Conservation (phyloP, 2,113 vertebrate genomes). For the Lycocorax pyrrhopterus region DNA sequence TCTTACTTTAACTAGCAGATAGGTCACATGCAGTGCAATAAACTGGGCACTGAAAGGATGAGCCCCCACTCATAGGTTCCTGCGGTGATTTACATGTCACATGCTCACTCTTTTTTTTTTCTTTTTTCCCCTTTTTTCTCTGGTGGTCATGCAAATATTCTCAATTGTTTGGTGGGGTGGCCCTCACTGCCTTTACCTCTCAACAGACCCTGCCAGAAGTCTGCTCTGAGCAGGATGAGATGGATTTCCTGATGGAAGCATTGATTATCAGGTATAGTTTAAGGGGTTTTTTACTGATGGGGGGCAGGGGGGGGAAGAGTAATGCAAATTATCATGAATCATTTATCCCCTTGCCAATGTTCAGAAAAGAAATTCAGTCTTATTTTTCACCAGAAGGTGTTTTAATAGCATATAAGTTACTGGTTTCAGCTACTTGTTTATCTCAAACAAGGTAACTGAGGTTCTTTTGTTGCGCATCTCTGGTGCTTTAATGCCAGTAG, state of each 20-base stretch:
- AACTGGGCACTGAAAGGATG: background rate
- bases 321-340: background rate
- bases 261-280: slow-evolving; percentile 86
- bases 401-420: background rate
- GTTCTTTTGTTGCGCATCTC: background rate
- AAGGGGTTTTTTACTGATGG: background rate
- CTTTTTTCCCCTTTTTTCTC: background rate
- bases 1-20: background rate
- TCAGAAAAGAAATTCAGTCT: background rate
- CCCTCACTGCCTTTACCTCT: background rate
- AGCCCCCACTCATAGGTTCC: background rate
- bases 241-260: slow-evolving; percentile 92
- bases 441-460: background rate
- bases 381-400: background rate
- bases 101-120: background rate
- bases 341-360: background rate
- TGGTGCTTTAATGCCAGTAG: background rate
- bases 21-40: background rate
- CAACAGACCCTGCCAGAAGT: slow-evolving; percentile 89
- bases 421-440: background rate
- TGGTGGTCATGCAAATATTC: background rate
- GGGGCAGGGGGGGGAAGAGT: background rate
- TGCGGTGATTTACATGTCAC: background rate
- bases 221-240: slow-evolving; percentile 89
- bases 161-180: background rate